Percentiles rank a stretch among this genome's conserved stretches.
Conservation (phyloP, 2,113 vertebrate genomes). For the Burhinus oedicnemus region DNA sequence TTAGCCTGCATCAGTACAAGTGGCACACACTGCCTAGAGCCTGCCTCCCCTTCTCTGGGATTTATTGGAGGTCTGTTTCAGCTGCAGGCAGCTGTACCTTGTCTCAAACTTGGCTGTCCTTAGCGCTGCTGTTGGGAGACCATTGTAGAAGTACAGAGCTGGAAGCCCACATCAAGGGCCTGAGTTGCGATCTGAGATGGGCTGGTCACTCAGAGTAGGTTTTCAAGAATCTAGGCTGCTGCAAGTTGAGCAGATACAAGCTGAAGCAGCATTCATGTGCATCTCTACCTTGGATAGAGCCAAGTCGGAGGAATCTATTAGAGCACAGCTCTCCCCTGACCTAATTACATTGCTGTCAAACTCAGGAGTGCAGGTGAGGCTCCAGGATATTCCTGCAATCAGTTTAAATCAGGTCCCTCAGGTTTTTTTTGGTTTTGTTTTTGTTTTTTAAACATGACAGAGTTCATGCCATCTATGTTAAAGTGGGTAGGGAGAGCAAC, state of each 20-base stretch:
- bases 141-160: background rate
- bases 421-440: background rate
- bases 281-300: background rate
- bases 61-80: background rate
- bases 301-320: constrained; percentile 23
- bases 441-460: background rate
- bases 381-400: background rate
- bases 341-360: background rate
- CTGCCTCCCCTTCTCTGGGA: background rate
- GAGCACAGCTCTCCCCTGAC: background rate
- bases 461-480: background rate
- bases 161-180: background rate
- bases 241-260: background rate
- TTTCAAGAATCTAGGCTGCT: background rate
- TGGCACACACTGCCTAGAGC: background rate
- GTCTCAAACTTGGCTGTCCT: background rate
- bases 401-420: background rate
- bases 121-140: background rate
- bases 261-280: background rate
- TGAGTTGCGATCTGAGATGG: background rate
- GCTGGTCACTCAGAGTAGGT: background rate
- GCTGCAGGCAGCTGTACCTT: background rate
- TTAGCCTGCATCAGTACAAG: background rate
- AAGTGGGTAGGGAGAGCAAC: background rate
- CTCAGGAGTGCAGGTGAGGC: background rate